Base-by-base conservation (phyloP, 2,888 invertebrate species). In the Parnassius apollo region DNA sequence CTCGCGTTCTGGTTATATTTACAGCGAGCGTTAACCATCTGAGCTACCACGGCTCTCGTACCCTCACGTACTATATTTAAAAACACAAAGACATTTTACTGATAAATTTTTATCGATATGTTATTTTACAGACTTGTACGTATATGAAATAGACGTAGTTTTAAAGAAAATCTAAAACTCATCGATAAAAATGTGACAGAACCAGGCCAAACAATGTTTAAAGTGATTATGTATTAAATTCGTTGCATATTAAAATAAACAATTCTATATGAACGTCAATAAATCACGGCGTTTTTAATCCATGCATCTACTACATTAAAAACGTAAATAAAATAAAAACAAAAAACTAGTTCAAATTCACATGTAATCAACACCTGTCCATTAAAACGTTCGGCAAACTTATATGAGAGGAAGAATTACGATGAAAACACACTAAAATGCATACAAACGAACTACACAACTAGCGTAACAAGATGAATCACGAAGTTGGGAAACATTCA, bases 401-500 rank as follows among this genome's bases (percentile, higher is more conserved):
- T 68, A 67, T 69, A 59, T 60, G 48, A 65, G 64, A 57, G 61
- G 53, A 67, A 69, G 69, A 66, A 72, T 80, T 82, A 77, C 75
- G 75, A 77, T 75, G 35, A 56, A 55, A 49, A 11, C 18, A 66
- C 58, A 57, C 62, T 50, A 61, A 69, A 66, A 74, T 71, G 67
- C 69, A 74, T 71, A 69, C 73, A 76, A 73, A 77, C 72, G 66
- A 70, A 65, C 67, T 65, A 71, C 67, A 84, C 83, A 49, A 49
- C 49, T 78, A 82, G 74, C 72, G 75, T 71, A 71, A 66, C 74
- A 73, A 76, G 69, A 81, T 87, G 85, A 86, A 80, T 86, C 86
- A 87, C 78, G 73, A 70, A 71, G 77, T 86, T 85, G 82, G 78
- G 83, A 80, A 87, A 88, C 75, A 74, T 70, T 71, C 69, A 73